Evolutionary conservation across 2,888 invertebrate genomes (phyloP), one percentile per base, ranked within the genome.

Genomic region (Loripinus fragilis): DNA sequence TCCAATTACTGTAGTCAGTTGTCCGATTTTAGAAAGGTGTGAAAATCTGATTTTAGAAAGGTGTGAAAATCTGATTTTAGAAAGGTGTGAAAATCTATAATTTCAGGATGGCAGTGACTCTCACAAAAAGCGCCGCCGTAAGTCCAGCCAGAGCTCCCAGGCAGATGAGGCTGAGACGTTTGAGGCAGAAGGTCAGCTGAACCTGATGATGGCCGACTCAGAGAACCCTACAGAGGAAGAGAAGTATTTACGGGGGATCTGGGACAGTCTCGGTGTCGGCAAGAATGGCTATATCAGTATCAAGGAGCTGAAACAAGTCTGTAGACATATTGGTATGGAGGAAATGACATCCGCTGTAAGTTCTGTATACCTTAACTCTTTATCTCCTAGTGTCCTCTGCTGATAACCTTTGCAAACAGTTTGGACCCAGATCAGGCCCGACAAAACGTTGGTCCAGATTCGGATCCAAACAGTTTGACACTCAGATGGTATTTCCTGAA

Each of bases 301-400:
- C 87, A 94, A 94, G 68, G 96, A 96, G 90, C 94, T 96, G 86
- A 95, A 95, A 85, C 93, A 94, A 81, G 95, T 96, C 69, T 96
- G 96, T 91, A 95, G 95, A 89, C 95, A 95, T 80, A 95, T 96
- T 79, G 96, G 96, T 74, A 95, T 96, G 92, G 95, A 95, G 12
- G 87, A 90, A 86, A 94, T 96, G 91, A 95, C 95, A 7, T 20
- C 60, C 8, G 30, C 60, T 10, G 55, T 55, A 55, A 12, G 55
- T 55, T 3, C n/a, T 42, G 15, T 42, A 12, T 15, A n/a, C n/a
- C n/a, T n/a, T n/a, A n/a, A n/a, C n/a, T n/a, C n/a, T n/a, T n/a
- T n/a, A n/a, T n/a, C n/a, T n/a, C n/a, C n/a, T n/a, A n/a, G n/a
- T n/a, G n/a, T n/a, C n/a, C n/a, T n/a, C n/a, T n/a, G n/a, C n/a